Evolutionary conservation across 2,888 invertebrate genomes (phyloP), one percentile per base, ranked within the genome.

Genomic region (Nebria brevicollis): DNA sequence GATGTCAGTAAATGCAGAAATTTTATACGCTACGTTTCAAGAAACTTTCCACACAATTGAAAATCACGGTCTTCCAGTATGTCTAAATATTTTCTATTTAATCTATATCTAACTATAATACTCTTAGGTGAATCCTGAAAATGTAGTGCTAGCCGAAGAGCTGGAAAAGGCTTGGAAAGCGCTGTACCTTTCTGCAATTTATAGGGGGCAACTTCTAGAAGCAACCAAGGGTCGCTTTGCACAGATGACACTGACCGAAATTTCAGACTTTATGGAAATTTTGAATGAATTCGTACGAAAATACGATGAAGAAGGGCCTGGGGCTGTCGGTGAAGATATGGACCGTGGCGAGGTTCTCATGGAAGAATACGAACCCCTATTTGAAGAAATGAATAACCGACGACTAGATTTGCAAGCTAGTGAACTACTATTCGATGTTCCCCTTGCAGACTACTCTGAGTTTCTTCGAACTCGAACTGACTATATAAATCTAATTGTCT

Each of bases 181-280:
- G 3, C 88, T 96, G 11, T 94, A 93, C 85, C 91, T 93, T 77
- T 92, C 93, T 0, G 93, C 94, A 0, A 87, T 95, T 6, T 95
- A 93, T 88, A 91, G 95, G 78, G 92, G 92, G 11, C 92, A 92
- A 82, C 93, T 94, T 1, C 88, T 96, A 65, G 94, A 95, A 86
- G 92, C 94, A 79, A 96, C 96, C n/a, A 97, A 96, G 87, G 94
- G 94, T 78, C 94, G 95, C 86, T 98, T 97, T 89, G 95, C 95
- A 10, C 93, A 94, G 86, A 91, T 97, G 85, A 97, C 96, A 64
- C 91, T 94, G 76, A 90, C 91, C 0, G 94, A 97, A 88, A 96
- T 97, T 82, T 90, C 91, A 0, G 91, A 92, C 34, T 96, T 95
- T 88, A 88, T 92, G 65, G 88, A 91, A 65, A 91, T 93, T 77